Base-by-base conservation (phyloP, 2,113 vertebrate genomes). In the Solea solea region DNA sequence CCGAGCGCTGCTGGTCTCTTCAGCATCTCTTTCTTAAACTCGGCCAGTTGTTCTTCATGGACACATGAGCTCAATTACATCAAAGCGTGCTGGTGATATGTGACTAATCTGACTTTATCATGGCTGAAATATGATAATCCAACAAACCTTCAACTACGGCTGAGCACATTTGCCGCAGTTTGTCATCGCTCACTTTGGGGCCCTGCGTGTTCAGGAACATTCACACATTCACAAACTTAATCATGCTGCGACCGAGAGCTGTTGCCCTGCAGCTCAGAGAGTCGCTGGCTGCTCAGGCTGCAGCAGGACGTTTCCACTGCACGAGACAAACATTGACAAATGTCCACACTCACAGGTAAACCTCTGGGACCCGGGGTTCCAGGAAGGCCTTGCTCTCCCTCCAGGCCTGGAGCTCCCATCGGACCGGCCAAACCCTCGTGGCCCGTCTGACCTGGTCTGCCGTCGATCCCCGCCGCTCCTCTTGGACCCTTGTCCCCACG, bases 321-420 rank as follows among this genome's bases (percentile, higher is more conserved):
- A 34, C 3, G 34, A 34, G 34, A 34, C 34, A 34, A 6, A 34
- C n/a, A 39, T 21, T 58, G 6, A 5, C 7, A 58, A 53, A 4
- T 1, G 34, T n/a, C 9, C 11, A 63, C n/a, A 90, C 93, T 90
- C 78, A 95, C 94, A 76, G 93, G 92, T 45, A 92, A 52, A 62
- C 94, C 94, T 82, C 93, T 88, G 39, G 93, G 91, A 7, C 94
- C 94, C 16, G 92, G 85, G 13, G 90, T 1, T 67, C 94, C 94
- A 7, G 84, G 69, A 12, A 88, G 14, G 4, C 94, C 94, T 11
- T 83, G 80, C 28, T 93, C 90, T 54, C 94, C 94, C 39, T 95
- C 94, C 58, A 94, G 69, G 0, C 94, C 94, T 40, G 86, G 84
- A 9, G 92, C 57, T 62, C 94, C 94, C 61, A 91, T 87, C 15